Conservation (phyloP, 2,797 vertebrate genomes). For the Tenualosa thibaudeaui region DNA sequence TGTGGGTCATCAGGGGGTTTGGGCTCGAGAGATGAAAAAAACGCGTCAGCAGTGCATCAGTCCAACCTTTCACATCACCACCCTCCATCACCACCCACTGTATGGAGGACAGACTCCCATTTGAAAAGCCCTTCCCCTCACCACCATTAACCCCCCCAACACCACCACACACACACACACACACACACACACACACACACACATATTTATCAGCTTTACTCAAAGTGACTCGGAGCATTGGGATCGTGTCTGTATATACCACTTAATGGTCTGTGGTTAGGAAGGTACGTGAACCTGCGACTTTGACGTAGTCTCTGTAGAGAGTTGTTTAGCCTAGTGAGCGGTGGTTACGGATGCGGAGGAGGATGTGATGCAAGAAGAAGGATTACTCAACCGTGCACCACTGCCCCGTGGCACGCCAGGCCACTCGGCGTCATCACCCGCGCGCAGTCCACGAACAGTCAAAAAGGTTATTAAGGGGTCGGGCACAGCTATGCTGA, state of each 20-base stretch:
- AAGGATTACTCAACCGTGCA: background rate
- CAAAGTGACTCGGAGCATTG: background rate
- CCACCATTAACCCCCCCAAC: no score
- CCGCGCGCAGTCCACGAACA: no score
- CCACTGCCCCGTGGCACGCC: background rate
- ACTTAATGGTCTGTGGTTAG: background rate
- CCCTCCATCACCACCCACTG: background rate
- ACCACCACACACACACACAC: background rate
- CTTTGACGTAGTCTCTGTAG: background rate
- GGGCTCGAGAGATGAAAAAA: background rate
- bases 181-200: background rate
- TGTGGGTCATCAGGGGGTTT: background rate
- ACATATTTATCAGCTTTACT: background rate
- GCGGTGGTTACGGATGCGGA: background rate
- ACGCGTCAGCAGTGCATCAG: background rate
- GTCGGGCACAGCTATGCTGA: background rate
- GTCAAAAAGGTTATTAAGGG: background rate
- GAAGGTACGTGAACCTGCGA: background rate
- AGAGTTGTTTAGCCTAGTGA: background rate
- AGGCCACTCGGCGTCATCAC: background rate
- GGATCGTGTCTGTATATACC: background rate
- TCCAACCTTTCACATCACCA: background rate
- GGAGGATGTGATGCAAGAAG: constrained; percentile 1
- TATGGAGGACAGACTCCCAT: background rate
- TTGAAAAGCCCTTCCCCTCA: background rate